Percentiles rank a stretch among this genome's conserved stretches.
phyloP scores from a whole-genome alignment of 2,113 vertebrate genomes.

The Aldabrachelys gigantea region DNA sequence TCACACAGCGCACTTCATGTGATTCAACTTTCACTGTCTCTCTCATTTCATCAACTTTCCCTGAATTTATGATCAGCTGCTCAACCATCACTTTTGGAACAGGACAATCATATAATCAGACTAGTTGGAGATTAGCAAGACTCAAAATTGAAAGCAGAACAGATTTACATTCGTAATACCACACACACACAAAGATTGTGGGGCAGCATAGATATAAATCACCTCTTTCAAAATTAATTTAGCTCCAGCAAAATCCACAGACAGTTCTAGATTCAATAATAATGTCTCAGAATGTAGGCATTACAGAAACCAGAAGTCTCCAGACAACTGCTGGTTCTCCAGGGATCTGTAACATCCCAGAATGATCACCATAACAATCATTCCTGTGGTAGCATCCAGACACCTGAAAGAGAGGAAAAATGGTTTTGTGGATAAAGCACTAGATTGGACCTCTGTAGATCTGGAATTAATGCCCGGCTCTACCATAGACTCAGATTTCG shows the following conservation, averaged over 20 bases:
- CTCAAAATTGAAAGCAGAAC: not conserved
- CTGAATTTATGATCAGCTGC: conserved; percentile 56
- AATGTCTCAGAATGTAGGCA: conserved; percentile 1
- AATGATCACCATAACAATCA: not conserved
- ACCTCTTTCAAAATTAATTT: not conserved
- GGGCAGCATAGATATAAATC: not conserved
- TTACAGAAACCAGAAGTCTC: not conserved
- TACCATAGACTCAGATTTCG: not conserved
- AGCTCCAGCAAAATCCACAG: not conserved
- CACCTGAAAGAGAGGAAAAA: not conserved
- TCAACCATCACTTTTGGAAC: conserved; percentile 62
- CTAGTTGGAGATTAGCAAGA: conserved; percentile 40
- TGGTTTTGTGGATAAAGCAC: not conserved
- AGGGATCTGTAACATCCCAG: not conserved
- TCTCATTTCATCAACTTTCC: conserved; percentile 31
- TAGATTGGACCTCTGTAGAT: not conserved
- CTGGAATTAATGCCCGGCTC: not conserved
- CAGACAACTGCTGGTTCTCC: not conserved
- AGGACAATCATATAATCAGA: conserved; percentile 56
- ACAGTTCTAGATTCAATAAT: not conserved
- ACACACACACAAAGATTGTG: not conserved
- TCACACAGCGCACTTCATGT: not conserved
- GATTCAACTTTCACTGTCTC: conserved; percentile 11
- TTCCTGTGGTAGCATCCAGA: not conserved
- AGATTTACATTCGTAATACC: not conserved